Conservation (phyloP, 2,888 invertebrate genomes). For the Cistogaster globosa region DNA sequence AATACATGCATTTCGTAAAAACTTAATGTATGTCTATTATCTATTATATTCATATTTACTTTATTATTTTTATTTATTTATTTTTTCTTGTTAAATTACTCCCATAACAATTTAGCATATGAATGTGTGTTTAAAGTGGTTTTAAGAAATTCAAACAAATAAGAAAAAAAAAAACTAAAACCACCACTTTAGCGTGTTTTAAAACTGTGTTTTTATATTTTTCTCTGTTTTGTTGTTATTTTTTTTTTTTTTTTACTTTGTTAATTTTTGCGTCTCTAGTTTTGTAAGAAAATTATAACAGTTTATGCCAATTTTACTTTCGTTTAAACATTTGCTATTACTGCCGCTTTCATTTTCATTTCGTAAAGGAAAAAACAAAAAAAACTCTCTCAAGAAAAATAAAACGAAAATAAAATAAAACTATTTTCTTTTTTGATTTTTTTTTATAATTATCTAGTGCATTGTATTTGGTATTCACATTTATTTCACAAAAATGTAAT, state of each 20-base stretch:
- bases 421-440: no score
- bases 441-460: no score
- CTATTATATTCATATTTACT: not conserved
- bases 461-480: no score
- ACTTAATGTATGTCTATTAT: not conserved
- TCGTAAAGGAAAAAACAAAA: not conserved
- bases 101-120: slow-evolving; percentile 57
- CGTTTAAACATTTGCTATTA: slow-evolving; percentile 70
- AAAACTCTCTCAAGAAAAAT: not conserved
- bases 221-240: no score
- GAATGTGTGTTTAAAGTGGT: slow-evolving; percentile 43
- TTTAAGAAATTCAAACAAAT: slow-evolving; percentile 35
- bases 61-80: not conserved
- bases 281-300: slow-evolving; percentile 72
- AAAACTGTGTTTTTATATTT: slow-evolving; percentile 56
- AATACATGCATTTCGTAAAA: slow-evolving; percentile 10
- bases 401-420: no score
- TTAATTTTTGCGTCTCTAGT: not conserved
- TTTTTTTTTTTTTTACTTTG: slow-evolving; percentile 12
- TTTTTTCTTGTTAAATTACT: slow-evolving; percentile 30
- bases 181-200: slow-evolving; percentile 56
- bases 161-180: slow-evolving; percentile 11
- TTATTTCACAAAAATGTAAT: no score
- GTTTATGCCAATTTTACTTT: slow-evolving; percentile 80
- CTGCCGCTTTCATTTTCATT: slow-evolving; percentile 66